A percentile compares a stretch with the other conserved stretches of the same genome.
Conservation (phyloP, 2,113 vertebrate species). For the Pelecanus crispus region DNA sequence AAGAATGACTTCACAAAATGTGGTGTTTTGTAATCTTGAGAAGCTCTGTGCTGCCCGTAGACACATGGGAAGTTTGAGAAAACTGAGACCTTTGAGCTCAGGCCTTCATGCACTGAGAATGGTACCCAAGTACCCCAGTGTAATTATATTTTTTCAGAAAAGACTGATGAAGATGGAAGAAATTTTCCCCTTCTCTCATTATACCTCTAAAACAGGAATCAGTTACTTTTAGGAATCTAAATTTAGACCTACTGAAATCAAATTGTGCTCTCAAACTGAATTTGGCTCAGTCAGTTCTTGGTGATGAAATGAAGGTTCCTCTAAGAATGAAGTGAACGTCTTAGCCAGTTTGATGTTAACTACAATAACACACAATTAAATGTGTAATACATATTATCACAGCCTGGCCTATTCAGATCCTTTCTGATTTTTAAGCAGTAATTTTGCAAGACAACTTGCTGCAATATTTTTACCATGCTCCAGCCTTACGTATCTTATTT, state of each 20-base stretch:
- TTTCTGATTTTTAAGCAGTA: neutral
- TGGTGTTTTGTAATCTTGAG: neutral
- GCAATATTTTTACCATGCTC: neutral
- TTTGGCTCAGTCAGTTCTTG: neutral
- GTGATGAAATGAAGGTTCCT: neutral
- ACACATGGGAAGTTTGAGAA: neutral
- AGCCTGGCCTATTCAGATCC: neutral
- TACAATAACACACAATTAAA: neutral
- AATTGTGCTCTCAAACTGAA: neutral
- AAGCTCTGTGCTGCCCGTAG: neutral
- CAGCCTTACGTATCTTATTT: neutral
- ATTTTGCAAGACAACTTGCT: neutral
- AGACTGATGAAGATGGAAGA: neutral
- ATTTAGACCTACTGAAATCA: neutral
- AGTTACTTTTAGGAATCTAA: neutral
- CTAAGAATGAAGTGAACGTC: neutral
- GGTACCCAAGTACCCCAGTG: neutral
- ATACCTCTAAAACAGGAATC: neutral
- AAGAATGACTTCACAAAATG: neutral
- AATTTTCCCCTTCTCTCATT: neutral
- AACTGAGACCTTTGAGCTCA: neutral
- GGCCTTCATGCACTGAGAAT: neutral
- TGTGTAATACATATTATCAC: neutral
- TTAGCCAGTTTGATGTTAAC: neutral
- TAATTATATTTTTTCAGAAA: neutral